Base-by-base conservation (phyloP, 2,888 invertebrate species). In the Ormyrus thymus region DNA sequence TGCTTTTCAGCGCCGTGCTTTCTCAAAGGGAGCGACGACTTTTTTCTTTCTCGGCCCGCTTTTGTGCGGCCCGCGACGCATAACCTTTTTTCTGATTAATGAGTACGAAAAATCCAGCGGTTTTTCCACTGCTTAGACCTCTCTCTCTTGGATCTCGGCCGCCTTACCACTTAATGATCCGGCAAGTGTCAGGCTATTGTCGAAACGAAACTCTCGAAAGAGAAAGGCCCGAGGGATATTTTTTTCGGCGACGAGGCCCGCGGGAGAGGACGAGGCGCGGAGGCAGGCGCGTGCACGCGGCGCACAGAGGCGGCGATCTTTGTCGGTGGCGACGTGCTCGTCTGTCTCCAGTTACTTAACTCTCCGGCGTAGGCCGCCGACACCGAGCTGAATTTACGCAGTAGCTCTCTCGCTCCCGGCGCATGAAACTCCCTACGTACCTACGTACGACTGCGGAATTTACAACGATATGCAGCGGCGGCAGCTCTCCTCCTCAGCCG, bases 311-410 rank as follows among this genome's bases (percentile, higher is more conserved):
- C 29, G 29, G 29, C 29, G 29, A 29, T 29, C 29, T 29, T 29
- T 29, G 29, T 29, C 29, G 4, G 29, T 29, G 29, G 29, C 29
- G n/a, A 15, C 46, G 8, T 51, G 51, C 53, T 11, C 45, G 29
- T 62, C 53, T 73, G 59, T 46, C 62, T 58, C 50, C 58, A 10
- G 56, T 65, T 74, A 50, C 56, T 66, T 74, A 51, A 65, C 65
- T 65, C 65, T 10, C 50, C 15, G 7, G 46, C 59, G 13, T 46
- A n/a, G 56, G 53, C 43, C 29, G 53, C 64, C 13, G 45, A 8
- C 48, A 45, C 15, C n/a, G 51, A n/a, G 11, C 53, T 62, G 72
- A 72, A 72, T 62, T 72, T 62, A 72, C 72, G 62, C 71, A 50
- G 71, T 71, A 71, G 69, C 58, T 45, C 48, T 29, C 29, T 29